Evolutionary conservation across 1,140 invertebrate species (phyloP).

Genomic region (Sinonovacula constricta): DNA sequence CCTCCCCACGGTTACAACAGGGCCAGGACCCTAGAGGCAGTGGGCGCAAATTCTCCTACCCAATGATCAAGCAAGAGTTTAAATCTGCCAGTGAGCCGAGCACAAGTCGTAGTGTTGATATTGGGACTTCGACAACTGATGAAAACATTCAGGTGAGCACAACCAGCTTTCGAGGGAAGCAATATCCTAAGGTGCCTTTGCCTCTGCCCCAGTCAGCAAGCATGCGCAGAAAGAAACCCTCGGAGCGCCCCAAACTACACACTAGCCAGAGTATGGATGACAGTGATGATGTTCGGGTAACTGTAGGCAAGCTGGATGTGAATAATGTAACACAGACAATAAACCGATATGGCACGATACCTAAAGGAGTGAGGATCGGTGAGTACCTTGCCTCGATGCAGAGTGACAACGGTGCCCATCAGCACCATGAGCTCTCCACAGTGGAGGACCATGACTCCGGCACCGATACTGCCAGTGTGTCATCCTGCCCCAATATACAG

Average conservation of each 20-base stretch:
- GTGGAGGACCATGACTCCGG: constrained; percentile 71
- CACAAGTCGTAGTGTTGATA: constrained; percentile 55
- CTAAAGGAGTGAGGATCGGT: constrained; percentile 96
- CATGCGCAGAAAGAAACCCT: constrained; percentile 59
- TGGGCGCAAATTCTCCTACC: constrained; percentile 57
- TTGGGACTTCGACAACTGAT: constrained; percentile 56
- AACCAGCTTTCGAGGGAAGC: constrained; percentile 54
- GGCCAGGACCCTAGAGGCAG: constrained; percentile 55
- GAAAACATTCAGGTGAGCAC: constrained; percentile 52
- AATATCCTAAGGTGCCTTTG: constrained; percentile 71
- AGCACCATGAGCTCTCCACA: constrained; percentile 56
- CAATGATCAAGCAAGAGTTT: constrained; percentile 47
- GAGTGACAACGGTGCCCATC: constrained; percentile 59
- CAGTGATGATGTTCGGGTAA: constrained; percentile 52
- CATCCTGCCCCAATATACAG: constrained; percentile 66
- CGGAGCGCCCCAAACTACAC: constrained; percentile 48
- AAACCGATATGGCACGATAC: constrained; percentile 95
- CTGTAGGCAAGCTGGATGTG: constrained; percentile 87
- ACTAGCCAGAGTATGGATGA: constrained; percentile 56
- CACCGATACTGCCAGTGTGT: constrained; percentile 70
- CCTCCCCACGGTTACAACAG: constrained; percentile 25
- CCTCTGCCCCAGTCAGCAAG: constrained; percentile 67
- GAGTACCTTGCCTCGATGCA: constrained; percentile 94
- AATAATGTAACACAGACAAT: constrained; percentile 98
- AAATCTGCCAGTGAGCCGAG: constrained; percentile 37